Base-by-base conservation (phyloP, 2,797 vertebrate species). In the Helicolenus hilgendorfi region DNA sequence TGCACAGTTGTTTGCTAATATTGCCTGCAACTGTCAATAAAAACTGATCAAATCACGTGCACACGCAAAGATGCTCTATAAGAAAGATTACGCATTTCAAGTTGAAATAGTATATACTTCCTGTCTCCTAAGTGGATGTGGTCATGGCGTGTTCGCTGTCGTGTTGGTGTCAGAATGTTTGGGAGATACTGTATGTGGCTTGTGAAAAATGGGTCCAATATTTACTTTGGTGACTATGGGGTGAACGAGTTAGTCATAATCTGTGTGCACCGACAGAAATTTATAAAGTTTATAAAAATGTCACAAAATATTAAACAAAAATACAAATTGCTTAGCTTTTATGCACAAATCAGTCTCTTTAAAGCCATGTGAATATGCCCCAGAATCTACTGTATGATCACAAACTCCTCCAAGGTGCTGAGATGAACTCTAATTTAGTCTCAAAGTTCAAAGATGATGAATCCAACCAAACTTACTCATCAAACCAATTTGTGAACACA, bases 401-500 rank as follows among this genome's bases (percentile, higher is more conserved):
- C 59, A 62, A 53, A 70, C 65, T 64, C 45, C 27, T 86, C 41
- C 33, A 58, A 83, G 68, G 38, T 86, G 35, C 69, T n/a, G 15
- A 33, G 55, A 83, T 84, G 4, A 83, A 72, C 62, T 83, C 70
- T 62, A 68, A 81, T 73, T 29, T 60, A 41, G 10, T 41, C 13
- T 60, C 33, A 13, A 68, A 77, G 65, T 79, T 83, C 15, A 73
- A 72, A 56, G 49, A 55, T 49, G 56, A 81, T 80, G 69, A 83
- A 87, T 85, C 45, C 24, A 20, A 63, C n/a, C 70, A 69, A 86
- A 85, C 60, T 22, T 62, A 74, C 58, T 87, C 86, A 92, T 92
- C 80, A 90, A 75, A 85, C 38, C 58, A 81, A 77, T 83, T 90
- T 92, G 60, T 86, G 77, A 92, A 31, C 64, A 68, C 18, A 88